These are phyloP conservation scores for Athrips mouffetella DNA, from an alignment of 2,888 invertebrate species.

Conservation along the genomic window DNA sequence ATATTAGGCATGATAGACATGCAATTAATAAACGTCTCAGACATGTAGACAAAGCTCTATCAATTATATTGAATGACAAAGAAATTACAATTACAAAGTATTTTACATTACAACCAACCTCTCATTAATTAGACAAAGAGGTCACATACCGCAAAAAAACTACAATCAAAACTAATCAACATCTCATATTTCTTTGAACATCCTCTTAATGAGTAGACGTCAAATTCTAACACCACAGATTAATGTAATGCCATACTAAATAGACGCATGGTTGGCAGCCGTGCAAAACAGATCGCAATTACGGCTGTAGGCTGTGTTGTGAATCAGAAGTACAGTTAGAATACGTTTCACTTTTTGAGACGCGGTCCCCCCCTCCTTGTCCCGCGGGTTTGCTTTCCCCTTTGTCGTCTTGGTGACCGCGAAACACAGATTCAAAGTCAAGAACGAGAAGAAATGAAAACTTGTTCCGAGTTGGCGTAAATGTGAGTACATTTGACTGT, in stretches of 20 bases:
- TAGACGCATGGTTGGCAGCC: slow-evolving; percentile 7
- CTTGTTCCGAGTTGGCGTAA: slow-evolving; percentile 1
- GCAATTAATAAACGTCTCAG: background rate
- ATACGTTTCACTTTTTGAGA: slow-evolving; percentile 72
- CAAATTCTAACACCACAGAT: background rate
- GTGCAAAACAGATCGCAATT: slow-evolving; percentile 26
- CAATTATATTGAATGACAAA: background rate
- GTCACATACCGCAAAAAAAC: background rate
- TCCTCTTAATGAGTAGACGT: background rate
- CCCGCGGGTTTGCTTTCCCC: slow-evolving; percentile 25
- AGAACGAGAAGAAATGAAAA: slow-evolving; percentile 32
- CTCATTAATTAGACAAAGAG: background rate
- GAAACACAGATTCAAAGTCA: slow-evolving; percentile 67
- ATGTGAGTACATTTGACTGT: background rate
- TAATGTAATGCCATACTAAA: slow-evolving; percentile 1
- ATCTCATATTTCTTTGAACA: background rate
- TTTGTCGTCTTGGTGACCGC: slow-evolving; percentile 42
- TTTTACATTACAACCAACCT: background rate
- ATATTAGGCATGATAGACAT: background rate
- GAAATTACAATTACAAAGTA: background rate
- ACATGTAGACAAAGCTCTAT: background rate
- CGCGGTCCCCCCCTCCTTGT: slow-evolving; percentile 33
- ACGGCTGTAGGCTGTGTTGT: slow-evolving; percentile 20
- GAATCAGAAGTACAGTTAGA: slow-evolving; percentile 53
- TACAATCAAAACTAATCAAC: background rate